phyloP scores from a whole-genome alignment of 2,797 vertebrate species.

The Rhincodon typus region DNA sequence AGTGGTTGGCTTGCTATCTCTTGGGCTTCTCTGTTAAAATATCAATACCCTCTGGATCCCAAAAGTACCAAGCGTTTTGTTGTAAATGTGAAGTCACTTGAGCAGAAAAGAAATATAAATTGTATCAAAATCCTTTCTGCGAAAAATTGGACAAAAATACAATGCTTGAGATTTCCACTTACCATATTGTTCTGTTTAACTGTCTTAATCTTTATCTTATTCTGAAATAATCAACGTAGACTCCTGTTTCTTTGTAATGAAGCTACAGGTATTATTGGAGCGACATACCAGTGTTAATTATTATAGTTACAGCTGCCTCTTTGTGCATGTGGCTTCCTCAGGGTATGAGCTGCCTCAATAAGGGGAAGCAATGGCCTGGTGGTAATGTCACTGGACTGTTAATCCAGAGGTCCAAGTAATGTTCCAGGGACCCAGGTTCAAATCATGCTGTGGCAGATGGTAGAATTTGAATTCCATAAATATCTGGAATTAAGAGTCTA shows the following conservation, averaged over 20 bases:
- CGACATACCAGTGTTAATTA: no score
- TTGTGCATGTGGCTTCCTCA: not conserved
- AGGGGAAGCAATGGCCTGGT: no score
- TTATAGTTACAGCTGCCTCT: not conserved
- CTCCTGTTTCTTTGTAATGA: not conserved
- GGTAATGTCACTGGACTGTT: no score
- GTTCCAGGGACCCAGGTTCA: no score
- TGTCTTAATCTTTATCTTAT: not conserved
- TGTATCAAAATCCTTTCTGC: not conserved
- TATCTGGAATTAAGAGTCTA: no score
- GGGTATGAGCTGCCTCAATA: not conserved
- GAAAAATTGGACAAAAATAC: not conserved
- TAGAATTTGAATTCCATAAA: no score
- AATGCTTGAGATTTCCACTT: not conserved
- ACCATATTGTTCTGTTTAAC: not conserved
- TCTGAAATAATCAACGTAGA: not conserved
- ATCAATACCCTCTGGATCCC: not conserved
- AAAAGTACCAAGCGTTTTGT: not conserved
- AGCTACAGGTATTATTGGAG: not conserved
- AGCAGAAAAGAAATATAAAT: not conserved
- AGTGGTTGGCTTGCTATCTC: not conserved
- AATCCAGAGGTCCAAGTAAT: no score
- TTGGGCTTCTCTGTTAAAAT: not conserved
- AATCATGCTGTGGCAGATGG: no score
- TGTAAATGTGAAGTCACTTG: not conserved